Evolutionary conservation across 2,113 vertebrate genomes (phyloP).

Genomic region (Salvelinus sp.): DNA sequence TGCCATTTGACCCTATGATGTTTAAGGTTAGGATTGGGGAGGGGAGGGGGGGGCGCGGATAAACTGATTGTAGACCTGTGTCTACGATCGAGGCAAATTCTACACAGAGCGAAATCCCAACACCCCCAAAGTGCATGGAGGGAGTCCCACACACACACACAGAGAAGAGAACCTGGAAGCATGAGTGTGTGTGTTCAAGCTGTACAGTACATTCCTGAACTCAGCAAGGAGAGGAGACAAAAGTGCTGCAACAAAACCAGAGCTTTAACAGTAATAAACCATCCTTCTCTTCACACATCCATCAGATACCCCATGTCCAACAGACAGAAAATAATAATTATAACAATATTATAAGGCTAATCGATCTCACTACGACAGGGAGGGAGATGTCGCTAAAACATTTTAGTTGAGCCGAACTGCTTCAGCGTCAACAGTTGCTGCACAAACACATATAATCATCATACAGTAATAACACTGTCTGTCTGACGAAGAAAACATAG

Average conservation of each 20-base stretch:
- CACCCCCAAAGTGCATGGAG: conserved; percentile 64
- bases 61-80: background rate
- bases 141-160: conserved; percentile 37
- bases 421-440: conserved; percentile 40
- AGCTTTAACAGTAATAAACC: conserved; percentile 24
- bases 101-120: conserved; percentile 38
- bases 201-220: conserved; percentile 68
- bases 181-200: conserved; percentile 58
- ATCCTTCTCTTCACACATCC: conserved; percentile 34
- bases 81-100: background rate
- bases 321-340: conserved; percentile 33
- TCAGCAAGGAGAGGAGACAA: conserved; percentile 58
- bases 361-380: conserved; percentile 50
- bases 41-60: background rate
- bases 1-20: background rate
- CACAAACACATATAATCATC: conserved; percentile 24
- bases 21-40: background rate
- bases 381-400: conserved; percentile 41
- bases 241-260: conserved; percentile 35
- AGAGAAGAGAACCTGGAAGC: conserved; percentile 57
- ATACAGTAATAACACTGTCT: conserved; percentile 41
- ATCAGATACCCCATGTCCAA: conserved; percentile 23
- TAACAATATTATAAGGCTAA: conserved; percentile 62
- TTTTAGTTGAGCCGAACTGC: conserved; percentile 14
- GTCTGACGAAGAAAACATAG: conserved; percentile 37